Base-by-base conservation (phyloP, 30 jellyfish, hydroid and myxozoan genomes). In the Euphysa ruthae region DNA sequence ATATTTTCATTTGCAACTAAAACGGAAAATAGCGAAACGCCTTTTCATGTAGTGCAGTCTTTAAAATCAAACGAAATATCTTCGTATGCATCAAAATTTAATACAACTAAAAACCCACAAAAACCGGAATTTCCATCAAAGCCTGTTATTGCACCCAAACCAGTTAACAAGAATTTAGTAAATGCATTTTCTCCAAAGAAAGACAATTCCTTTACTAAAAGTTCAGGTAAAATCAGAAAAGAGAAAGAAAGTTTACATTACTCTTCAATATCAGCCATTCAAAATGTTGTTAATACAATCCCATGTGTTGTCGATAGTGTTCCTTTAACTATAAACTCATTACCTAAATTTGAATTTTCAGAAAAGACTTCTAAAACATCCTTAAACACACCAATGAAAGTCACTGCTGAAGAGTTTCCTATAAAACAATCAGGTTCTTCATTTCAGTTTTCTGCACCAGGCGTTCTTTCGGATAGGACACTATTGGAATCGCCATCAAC, bases 381-480 rank as follows among this genome's bases (percentile, higher is more conserved):
- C 26, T 50, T 34, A 7, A 66, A 16, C 10, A 63, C 66, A 44
- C 24, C 46, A 20, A 42, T 27, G 55, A 42, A 18, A 6, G 43
- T 43, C 13, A 14, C 38, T 15, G n/a, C n/a, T n/a, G n/a, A n/a
- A n/a, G n/a, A n/a, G n/a, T n/a, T n/a, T n/a, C n/a, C n/a, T n/a
- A n/a, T n/a, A n/a, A n/a, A n/a, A n/a, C n/a, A n/a, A n/a, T n/a
- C n/a, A n/a, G n/a, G n/a, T n/a, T n/a, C n/a, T n/a, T 44, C 73
- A 1, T 83, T 74, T 71, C 69, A 68, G 69, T 83, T 83, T 50
- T 60, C 87, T 35, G 60, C 54, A 32, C 95, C 95, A 44, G 62
- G 52, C 1, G 63, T 63, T 5, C 70, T 64, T 30, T 79, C 61
- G 19, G 82, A 20, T 25, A 30, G 31, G 28, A 26, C 80, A n/a